Evolutionary conservation across 1,140 invertebrate species (phyloP), one percentile per base, ranked within the genome.

Genomic region (Sycophaga agraensis): DNA sequence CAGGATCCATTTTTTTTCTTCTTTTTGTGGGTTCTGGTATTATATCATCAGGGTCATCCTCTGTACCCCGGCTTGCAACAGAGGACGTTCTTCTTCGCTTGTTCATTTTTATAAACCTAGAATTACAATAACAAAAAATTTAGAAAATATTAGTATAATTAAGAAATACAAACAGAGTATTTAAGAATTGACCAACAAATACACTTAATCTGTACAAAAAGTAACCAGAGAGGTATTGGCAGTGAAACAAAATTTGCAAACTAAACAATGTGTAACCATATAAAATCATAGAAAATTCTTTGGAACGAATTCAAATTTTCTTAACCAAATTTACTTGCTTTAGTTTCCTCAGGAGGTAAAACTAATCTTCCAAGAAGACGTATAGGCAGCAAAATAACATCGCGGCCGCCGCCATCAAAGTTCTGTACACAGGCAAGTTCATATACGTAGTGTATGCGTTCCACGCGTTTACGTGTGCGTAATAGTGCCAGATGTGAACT

Each of bases 31-130:
- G 81, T 63, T 82, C 80, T 34, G 80, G 79, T 59, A 79, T 78
- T 60, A 77, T 68, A 61, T 81, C 80, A 45, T 79, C 75, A 14
- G 77, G 76, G 64, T 83, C 85, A 65, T 86, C 86, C 61, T 86
- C 84, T 46, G 83, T 84, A 5, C 85, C 85, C 16, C 87, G 83
- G 72, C 88, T 89, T 6, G 88, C 86, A 24, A 86, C 86, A 16
- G 88, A 90, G 35, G 88, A 89, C 17, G 86, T 85, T 67, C 86
- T 83, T 50, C 87, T 81, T 60, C 87, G 80, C 74, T 88, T 88
- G 75, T 85, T 85, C 86, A 88, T 88, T 58, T 66, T 74, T 16
- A 43, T 62, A 19, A 49, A 57, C 24, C 60, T 59, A 43, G 8
- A 42, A 40, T 4, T 35, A 54, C 24, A 48, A 50, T 8, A 50